A percentile compares a stretch with the other conserved stretches of the same genome.
Evolutionary conservation across 2,888 invertebrate species (phyloP).

Genomic region (Isotomurus palustris): DNA sequence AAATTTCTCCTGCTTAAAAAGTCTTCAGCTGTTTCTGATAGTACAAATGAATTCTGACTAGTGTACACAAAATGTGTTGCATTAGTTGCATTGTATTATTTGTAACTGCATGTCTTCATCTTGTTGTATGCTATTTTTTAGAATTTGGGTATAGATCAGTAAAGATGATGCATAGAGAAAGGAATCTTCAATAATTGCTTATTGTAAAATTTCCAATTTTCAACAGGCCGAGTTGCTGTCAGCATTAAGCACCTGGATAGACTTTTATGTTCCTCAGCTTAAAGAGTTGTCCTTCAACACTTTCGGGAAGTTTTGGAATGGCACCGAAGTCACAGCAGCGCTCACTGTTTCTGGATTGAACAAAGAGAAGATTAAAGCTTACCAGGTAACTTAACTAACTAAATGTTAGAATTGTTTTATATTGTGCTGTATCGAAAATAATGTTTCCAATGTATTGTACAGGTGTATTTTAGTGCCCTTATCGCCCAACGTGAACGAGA

Average conservation of each 20-base stretch:
- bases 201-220: background rate
- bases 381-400: background rate
- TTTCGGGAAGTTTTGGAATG: conserved; percentile 23
- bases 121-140: no score
- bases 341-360: conserved; percentile 11
- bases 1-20: no score
- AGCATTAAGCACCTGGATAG: conserved; percentile 18
- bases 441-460: background rate
- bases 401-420: background rate
- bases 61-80: no score
- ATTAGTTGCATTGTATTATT: no score
- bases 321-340: conserved; percentile 21
- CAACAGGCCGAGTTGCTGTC: conserved; percentile 20
- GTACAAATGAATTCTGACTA: no score
- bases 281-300: conserved; percentile 16
- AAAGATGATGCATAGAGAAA: no score
- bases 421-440: background rate
- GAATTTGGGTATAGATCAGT: no score
- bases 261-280: conserved; percentile 1
- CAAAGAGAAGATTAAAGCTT: conserved; percentile 5
- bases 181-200: no score
- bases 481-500: conserved; percentile 18
- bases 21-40: no score
- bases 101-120: no score
- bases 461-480: conserved; percentile 17